phyloP scores from a whole-genome alignment of 2,113 vertebrate species.

The Phasianus colchicus region DNA sequence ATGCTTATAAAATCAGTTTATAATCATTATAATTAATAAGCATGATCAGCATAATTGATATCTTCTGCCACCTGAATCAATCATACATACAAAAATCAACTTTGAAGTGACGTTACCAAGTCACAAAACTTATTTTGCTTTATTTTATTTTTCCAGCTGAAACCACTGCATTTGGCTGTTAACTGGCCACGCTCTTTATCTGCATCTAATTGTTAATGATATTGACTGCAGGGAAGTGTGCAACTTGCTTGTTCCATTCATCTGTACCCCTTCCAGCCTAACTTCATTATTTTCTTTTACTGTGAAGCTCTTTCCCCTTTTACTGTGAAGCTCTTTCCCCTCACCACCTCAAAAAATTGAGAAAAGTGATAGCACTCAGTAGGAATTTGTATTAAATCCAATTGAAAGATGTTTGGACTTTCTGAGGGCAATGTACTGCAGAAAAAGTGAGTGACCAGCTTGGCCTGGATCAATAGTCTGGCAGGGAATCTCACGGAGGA shows the following conservation, averaged over 20 bases:
- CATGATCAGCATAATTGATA: neutral
- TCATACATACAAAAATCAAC: neutral
- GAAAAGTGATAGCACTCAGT: neutral
- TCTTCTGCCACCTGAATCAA: neutral
- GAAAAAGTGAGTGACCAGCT: neutral
- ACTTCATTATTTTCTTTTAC: neutral
- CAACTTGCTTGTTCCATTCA: neutral
- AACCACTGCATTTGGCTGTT: neutral
- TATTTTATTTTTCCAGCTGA: neutral
- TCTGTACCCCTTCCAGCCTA: neutral
- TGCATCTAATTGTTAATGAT: neutral
- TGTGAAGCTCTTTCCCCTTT: neutral
- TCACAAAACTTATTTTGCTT: neutral
- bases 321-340: neutral
- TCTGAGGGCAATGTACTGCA: neutral
- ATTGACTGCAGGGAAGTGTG: neutral
- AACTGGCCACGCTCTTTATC: neutral
- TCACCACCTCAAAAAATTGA: neutral
- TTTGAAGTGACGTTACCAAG: neutral
- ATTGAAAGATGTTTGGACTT: neutral
- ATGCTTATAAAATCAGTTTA: neutral
- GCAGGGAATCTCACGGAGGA: neutral
- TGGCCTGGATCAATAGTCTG: neutral
- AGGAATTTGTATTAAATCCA: neutral
- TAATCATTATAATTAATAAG: neutral